Percentiles rank a stretch among this genome's conserved stretches.
Conservation (phyloP, 1,140 invertebrate species). For the Ptiloglossa arizonensis region DNA sequence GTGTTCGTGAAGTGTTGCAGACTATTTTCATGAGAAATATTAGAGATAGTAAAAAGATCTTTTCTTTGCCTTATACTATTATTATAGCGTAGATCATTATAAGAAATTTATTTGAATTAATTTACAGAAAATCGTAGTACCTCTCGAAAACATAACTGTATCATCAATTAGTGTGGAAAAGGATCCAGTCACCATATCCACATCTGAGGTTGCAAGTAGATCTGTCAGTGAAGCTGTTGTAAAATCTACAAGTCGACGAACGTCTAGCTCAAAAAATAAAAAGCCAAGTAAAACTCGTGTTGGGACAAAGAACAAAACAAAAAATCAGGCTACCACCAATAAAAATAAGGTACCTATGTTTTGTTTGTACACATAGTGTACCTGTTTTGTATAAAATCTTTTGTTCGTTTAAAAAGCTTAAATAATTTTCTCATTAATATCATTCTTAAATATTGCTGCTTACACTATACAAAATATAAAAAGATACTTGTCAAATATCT, state of each 20-base stretch:
- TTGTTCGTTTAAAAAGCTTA: too few species aligned
- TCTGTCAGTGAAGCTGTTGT: conserved; percentile 2
- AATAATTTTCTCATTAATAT: too few species aligned
- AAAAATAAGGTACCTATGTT: conserved; percentile 61
- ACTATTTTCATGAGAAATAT: too few species aligned
- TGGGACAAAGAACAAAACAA: conserved; percentile 77
- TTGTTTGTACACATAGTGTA: too few species aligned
- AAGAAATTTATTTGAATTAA: neutral
- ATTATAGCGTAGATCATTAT: too few species aligned
- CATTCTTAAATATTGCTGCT: too few species aligned
- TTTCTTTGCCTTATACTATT: too few species aligned
- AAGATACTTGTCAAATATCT: too few species aligned
- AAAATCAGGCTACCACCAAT: conserved; percentile 58
- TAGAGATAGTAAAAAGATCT: too few species aligned
- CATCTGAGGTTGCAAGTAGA: neutral
- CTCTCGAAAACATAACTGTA: neutral
- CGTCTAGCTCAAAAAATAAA: conserved; percentile 66
- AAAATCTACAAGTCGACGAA: conserved; percentile 12
- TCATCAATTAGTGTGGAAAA: conserved; percentile 9
- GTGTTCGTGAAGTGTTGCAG: too few species aligned
- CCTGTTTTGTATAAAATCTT: too few species aligned
- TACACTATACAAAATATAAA: too few species aligned
- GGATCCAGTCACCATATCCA: conserved; percentile 4
- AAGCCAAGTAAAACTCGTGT: conserved; percentile 80
- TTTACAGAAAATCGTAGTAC: conserved; percentile 32